Evolutionary conservation across 2,888 invertebrate genomes (phyloP).

Genomic region (Amblyjoppa proteus): DNA sequence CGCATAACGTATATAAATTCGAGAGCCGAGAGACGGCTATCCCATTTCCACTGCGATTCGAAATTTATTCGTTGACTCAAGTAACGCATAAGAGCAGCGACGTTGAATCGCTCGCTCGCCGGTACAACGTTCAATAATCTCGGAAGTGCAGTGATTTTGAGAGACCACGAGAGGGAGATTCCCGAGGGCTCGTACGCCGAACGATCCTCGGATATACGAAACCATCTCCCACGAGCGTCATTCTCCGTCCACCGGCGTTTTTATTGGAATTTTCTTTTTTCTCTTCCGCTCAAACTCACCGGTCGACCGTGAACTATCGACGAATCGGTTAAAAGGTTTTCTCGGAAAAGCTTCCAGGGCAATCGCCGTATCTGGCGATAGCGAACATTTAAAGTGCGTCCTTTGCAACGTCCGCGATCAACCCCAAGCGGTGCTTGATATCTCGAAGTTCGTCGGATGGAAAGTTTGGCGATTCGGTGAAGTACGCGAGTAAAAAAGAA

Average conservation of each 20-base stretch:
- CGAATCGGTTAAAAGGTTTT: slow-evolving; percentile 49
- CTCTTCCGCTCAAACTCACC: neutral
- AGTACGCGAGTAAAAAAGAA: neutral
- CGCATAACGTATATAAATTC: neutral
- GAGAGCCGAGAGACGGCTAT: slow-evolving; percentile 40
- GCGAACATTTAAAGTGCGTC: neutral
- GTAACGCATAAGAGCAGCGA: neutral
- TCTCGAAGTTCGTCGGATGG: neutral
- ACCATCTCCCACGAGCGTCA: neutral
- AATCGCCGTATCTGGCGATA: neutral
- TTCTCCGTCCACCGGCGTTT: neutral
- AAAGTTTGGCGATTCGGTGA: neutral
- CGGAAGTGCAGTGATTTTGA: slow-evolving; percentile 19
- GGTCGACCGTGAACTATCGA: neutral
- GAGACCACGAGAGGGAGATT: neutral
- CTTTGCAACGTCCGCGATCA: neutral
- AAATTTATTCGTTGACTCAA: slow-evolving; percentile 51
- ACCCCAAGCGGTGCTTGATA: neutral
- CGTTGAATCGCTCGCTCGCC: neutral
- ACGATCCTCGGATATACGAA: neutral
- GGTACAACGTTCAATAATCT: slow-evolving; percentile 44
- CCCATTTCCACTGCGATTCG: slow-evolving; percentile 54
- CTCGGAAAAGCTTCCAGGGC: neutral
- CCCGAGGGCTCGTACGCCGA: neutral
- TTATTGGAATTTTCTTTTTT: slow-evolving; percentile 14